These are phyloP conservation scores for Agonopterix subpropinquella DNA, from an alignment of 2,888 invertebrate genomes.

Conservation along the genomic window DNA sequence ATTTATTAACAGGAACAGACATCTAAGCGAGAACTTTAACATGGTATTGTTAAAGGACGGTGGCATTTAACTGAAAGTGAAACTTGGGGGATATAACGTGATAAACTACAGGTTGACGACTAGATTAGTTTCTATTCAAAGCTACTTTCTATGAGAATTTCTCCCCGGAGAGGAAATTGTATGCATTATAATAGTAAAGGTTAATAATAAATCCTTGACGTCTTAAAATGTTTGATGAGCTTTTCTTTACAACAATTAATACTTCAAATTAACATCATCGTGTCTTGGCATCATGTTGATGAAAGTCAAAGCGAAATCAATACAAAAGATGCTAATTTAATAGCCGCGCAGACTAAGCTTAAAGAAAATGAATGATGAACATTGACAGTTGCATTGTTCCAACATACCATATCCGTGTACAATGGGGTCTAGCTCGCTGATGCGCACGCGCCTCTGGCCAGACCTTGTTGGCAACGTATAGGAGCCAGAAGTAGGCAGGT, in stretches of 20 bases:
- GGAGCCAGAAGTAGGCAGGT: constrained; percentile 22
- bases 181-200: constrained; percentile 2
- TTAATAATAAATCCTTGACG: constrained; percentile 7
- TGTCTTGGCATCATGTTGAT: too few relatives aligned
- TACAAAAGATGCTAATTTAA: too few relatives aligned
- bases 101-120: constrained; percentile 51
- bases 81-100: constrained; percentile 47
- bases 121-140: constrained; percentile 63
- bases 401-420: constrained; percentile 66
- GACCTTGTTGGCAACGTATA: constrained; percentile 53
- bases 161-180: constrained; percentile 37
- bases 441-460: constrained; percentile 56
- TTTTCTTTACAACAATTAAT: too few relatives aligned
- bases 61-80: constrained; percentile 38
- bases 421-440: constrained; percentile 55
- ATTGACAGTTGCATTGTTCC: constrained; percentile 6
- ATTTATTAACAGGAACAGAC: neutral
- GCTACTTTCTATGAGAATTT: constrained; percentile 60
- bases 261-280: neutral
- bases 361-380: neutral
- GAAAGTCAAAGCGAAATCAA: too few relatives aligned
- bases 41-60: constrained; percentile 15
- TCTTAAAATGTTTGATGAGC: neutral
- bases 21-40: constrained; percentile 10
- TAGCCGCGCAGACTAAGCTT: neutral